Percentiles rank a stretch among this genome's conserved stretches.
Evolutionary conservation across 1,140 invertebrate species (phyloP).

Genomic region (Drosophila funebris): DNA sequence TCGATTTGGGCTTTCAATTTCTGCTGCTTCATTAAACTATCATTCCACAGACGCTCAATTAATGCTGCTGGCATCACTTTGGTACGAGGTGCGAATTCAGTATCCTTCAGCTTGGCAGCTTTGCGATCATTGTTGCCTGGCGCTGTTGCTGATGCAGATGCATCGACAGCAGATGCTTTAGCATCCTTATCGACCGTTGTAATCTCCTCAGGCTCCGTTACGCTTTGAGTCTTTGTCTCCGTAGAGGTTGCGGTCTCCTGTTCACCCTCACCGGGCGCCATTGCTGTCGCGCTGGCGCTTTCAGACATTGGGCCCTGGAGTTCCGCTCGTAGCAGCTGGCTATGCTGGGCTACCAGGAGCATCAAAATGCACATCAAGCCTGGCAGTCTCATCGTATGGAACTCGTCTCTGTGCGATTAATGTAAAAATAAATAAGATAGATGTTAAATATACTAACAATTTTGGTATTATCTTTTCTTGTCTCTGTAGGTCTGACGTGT

Average conservation of each 20-base stretch:
- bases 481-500: conserved; percentile 69
- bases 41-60: conserved; percentile 66
- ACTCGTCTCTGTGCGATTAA: conserved; percentile 4
- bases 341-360: conserved; percentile 39
- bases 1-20: conserved; percentile 74
- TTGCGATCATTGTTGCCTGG: conserved; percentile 65
- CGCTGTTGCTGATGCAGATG: conserved; percentile 3
- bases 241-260: background rate
- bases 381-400: conserved; percentile 43
- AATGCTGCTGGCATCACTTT: conserved; percentile 63
- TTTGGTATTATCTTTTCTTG: conserved; percentile 34
- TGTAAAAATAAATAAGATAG: background rate
- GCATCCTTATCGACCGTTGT: conserved; percentile 52
- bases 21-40: conserved; percentile 60
- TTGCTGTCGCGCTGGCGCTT: conserved; percentile 33
- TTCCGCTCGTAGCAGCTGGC: conserved; percentile 50
- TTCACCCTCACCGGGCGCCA: background rate
- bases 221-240: conserved; percentile 22
- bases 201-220: conserved; percentile 45
- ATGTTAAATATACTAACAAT: conserved; percentile 35
- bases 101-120: conserved; percentile 55
- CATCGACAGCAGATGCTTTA: background rate
- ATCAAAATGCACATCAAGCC: conserved; percentile 41
- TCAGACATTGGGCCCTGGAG: conserved; percentile 53
- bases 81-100: conserved; percentile 44